These are phyloP conservation scores for Felis chaus DNA, from an alignment of 2,113 vertebrate species.

Conservation along the genomic window DNA sequence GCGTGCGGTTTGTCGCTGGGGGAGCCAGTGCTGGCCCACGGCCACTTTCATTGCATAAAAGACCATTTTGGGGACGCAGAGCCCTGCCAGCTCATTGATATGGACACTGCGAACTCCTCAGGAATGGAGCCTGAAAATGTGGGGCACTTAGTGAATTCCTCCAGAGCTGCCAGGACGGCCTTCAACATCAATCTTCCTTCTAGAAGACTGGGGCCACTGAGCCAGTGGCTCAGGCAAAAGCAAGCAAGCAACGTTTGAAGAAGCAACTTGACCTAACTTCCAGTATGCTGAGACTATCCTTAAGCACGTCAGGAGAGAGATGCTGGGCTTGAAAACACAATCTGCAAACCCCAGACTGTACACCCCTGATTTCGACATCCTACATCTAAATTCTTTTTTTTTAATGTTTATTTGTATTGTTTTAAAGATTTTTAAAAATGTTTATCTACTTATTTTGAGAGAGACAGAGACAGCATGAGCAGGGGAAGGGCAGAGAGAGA, in stretches of 20 bases:
- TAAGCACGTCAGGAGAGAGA: neutral
- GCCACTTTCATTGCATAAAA: constrained; percentile 69
- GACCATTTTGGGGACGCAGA: constrained; percentile 62
- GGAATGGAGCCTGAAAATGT: constrained; percentile 72
- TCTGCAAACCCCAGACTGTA: neutral
- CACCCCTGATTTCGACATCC: neutral
- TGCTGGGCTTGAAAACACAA: neutral
- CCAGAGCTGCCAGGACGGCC: constrained; percentile 50
- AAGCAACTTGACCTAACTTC: neutral
- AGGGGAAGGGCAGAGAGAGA: no score
- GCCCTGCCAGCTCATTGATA: constrained; percentile 75
- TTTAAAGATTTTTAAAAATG: no score
- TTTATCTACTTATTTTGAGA: no score
- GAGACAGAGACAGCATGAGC: no score
- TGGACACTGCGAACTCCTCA: constrained; percentile 70
- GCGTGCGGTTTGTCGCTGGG: constrained; percentile 54
- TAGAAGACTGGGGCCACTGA: constrained; percentile 25
- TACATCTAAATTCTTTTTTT: constrained; percentile 24
- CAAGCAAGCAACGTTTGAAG: neutral
- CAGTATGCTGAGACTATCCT: neutral
- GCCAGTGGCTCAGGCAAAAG: constrained; percentile 48
- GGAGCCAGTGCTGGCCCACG: constrained; percentile 62
- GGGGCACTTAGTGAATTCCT: constrained; percentile 72
- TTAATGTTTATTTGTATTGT: no score
- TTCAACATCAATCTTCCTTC: constrained; percentile 59